A percentile compares a stretch with the other conserved stretches of the same genome.
phyloP scores from a whole-genome alignment of 35 echinoderm and acorn worm species.

The Amphiura filiformis region DNA sequence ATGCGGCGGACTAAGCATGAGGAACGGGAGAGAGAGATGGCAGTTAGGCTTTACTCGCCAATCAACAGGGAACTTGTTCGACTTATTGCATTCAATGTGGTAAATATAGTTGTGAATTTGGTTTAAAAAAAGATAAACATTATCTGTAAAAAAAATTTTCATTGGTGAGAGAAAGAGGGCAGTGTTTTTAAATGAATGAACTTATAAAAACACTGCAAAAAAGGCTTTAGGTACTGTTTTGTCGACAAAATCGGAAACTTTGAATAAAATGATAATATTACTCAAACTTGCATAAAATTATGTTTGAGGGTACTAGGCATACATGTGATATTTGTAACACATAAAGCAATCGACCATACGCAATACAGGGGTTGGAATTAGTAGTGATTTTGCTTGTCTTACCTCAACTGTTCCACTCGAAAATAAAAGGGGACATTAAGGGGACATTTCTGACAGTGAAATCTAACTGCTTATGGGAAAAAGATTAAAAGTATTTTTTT shows the following conservation, averaged over 20 bases:
- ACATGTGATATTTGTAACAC: too few relatives aligned
- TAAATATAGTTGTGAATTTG: background rate
- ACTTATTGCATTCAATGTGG: slow-evolving; percentile 22
- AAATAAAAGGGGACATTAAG: too few relatives aligned
- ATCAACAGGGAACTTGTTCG: slow-evolving; percentile 64
- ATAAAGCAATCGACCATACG: too few relatives aligned
- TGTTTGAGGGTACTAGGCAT: too few relatives aligned
- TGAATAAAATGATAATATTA: too few relatives aligned
- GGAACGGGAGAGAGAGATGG: slow-evolving; percentile 22
- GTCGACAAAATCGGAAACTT: too few relatives aligned
- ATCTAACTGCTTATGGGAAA: background rate
- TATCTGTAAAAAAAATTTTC: background rate
- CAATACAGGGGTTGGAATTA: too few relatives aligned
- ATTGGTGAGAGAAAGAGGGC: background rate
- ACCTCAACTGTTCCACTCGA: too few relatives aligned
- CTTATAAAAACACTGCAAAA: background rate
- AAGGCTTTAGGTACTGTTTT: too few relatives aligned
- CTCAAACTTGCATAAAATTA: too few relatives aligned
- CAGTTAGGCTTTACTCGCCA: slow-evolving; percentile 25
- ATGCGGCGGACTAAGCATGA: slow-evolving; percentile 43
- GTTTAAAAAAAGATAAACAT: background rate
- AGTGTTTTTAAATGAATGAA: background rate
- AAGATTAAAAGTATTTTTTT: too few relatives aligned
- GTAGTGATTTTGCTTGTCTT: too few relatives aligned
- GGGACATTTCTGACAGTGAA: background rate